Evolutionary conservation across 2,888 invertebrate genomes (phyloP), one percentile per base, ranked within the genome.

Genomic region (Bugula neritina): DNA sequence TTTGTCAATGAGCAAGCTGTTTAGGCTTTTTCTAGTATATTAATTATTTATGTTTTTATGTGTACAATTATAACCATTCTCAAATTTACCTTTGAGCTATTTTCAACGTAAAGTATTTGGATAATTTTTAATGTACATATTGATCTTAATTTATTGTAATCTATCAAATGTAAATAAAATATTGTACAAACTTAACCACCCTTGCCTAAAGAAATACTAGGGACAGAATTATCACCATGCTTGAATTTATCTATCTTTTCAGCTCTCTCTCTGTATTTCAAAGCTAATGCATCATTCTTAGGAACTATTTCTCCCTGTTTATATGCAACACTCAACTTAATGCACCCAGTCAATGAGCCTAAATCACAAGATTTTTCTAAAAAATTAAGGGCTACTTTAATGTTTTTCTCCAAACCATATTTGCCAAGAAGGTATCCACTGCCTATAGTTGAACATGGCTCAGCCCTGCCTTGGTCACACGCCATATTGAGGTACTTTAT

Each of bases 281-380:
- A 89, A 0, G 92, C 90, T 79, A 91, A 86, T 72, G 89, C 88
- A 70, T 85, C 80, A 83, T 91, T 89, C 80, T 91, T 89, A 71
- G 89, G 89, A 0, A 90, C 90, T 0, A 94, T 94, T 75, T 94
- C 79, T 2, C 81, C 81, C 91, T 94, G 93, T 54, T 74, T 74
- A 73, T 81, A 81, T 80, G 82, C 80, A 83, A 91, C 89, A 80
- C 93, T 90, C 0, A 95, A 86, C 86, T 96, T 96, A 0, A 91
- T 90, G 86, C 98, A 98, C 0, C 92, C 92, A 80, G 90, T 91
- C 82, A 93, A 34, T 34, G 76, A 91, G 27, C 91, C 91, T 0
- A 90, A 84, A 74, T 93, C 91, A 82, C 97, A 98, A 0, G 91
- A 92, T 82, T 89, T 90, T 73, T 88, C 84, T 0, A 92, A 90